phyloP scores from a whole-genome alignment of 1,140 invertebrate species.

The Micrasema longulum region DNA sequence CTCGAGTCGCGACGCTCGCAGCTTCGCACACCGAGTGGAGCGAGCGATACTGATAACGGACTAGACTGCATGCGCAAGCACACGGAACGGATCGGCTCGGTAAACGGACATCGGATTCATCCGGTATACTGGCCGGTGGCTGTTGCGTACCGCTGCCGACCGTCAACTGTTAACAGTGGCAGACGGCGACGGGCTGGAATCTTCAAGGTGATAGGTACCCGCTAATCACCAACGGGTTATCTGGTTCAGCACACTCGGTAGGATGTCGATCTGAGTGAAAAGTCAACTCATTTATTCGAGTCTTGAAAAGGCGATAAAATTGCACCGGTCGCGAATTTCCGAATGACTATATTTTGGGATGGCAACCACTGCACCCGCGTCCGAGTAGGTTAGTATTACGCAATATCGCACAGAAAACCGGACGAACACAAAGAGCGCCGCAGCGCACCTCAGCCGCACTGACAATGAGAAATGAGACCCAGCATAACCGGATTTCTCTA shows the following conservation, averaged over 20 bases:
- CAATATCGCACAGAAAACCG: not conserved
- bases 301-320: not conserved
- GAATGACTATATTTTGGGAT: not conserved
- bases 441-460: slow-evolving; percentile 16
- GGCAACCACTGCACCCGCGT: not conserved
- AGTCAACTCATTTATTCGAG: not conserved
- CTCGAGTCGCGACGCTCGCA: not conserved
- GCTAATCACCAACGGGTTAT: slow-evolving; percentile 21
- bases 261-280: not conserved
- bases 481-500: slow-evolving; percentile 38
- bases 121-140: too few relatives aligned
- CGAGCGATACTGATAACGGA: slow-evolving; percentile 6
- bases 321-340: not conserved
- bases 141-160: too few relatives aligned
- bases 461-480: slow-evolving; percentile 30
- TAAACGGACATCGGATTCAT: too few relatives aligned
- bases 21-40: not conserved
- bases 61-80: not conserved
- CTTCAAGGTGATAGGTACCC: slow-evolving; percentile 23
- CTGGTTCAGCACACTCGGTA: slow-evolving; percentile 6
- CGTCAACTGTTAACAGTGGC: not conserved
- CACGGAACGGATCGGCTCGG: too few relatives aligned
- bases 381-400: slow-evolving; percentile 1
- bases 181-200: not conserved
- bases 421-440: slow-evolving; percentile 22